A percentile compares a stretch with the other conserved stretches of the same genome.
Evolutionary conservation across 2,113 vertebrate genomes (phyloP).

Genomic region (Daubentonia madagascariensis): DNA sequence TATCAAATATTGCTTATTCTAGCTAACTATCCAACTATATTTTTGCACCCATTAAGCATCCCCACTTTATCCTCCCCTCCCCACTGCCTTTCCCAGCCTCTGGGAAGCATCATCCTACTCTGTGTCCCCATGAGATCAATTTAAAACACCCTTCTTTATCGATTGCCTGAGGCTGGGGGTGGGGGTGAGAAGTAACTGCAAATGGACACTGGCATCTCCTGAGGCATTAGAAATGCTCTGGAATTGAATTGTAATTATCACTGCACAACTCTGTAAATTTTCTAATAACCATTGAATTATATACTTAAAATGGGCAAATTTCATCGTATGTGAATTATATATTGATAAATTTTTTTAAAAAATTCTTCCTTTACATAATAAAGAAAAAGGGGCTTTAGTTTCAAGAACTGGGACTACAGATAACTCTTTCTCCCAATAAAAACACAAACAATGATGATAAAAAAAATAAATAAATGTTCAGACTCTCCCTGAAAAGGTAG

Average conservation of each 20-base stretch:
- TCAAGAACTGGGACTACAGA: not conserved
- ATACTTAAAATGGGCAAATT: not conserved
- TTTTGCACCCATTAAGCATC: too few species aligned
- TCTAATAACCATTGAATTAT: not conserved
- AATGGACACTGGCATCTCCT: not conserved
- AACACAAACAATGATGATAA: not conserved
- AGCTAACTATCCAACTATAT: too few species aligned
- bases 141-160: not conserved
- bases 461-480: not conserved
- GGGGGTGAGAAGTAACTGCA: not conserved
- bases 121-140: too few species aligned
- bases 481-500: not conserved
- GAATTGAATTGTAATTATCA: not conserved
- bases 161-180: not conserved
- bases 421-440: not conserved
- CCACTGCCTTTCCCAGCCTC: too few species aligned
- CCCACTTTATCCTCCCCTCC: too few species aligned
- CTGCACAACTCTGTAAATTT: not conserved
- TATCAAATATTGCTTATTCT: too few species aligned
- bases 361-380: not conserved
- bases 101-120: too few species aligned
- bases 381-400: slow-evolving; percentile 5
- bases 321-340: not conserved
- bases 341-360: not conserved
- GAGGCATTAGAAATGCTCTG: not conserved